Conservation (phyloP, 1,140 invertebrate genomes). For the Cydia splendana region DNA sequence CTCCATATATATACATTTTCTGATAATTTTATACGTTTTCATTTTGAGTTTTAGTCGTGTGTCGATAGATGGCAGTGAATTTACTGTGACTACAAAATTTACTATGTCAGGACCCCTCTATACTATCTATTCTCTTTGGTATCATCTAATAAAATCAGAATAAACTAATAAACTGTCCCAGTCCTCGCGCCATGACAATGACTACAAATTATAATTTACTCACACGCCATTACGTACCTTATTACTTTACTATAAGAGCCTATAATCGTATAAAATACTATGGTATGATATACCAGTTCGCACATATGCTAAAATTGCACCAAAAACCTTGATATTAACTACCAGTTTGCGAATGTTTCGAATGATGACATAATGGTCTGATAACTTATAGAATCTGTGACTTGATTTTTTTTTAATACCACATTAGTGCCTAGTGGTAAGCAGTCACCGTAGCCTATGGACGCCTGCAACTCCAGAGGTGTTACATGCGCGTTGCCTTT, state of each 20-base stretch:
- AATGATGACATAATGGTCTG: slow-evolving; percentile 30
- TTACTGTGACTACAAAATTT: no score
- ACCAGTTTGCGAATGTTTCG: slow-evolving; percentile 17
- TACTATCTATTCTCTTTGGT: no score
- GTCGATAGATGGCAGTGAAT: no score
- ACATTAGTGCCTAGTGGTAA: no score
- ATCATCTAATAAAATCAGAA: not conserved
- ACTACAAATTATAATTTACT: not conserved
- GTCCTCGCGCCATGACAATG: not conserved
- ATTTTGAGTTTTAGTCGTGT: no score
- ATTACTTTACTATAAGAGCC: not conserved
- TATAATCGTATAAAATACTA: not conserved
- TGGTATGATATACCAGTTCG: not conserved
- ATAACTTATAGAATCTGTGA: slow-evolving; percentile 10
- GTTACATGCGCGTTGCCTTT: no score
- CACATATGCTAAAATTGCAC: not conserved
- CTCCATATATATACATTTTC: no score
- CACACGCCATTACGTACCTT: not conserved
- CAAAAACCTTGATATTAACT: slow-evolving; percentile 23
- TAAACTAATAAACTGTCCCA: not conserved
- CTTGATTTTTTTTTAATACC: not conserved
- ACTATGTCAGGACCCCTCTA: no score
- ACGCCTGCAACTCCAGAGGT: no score
- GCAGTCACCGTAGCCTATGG: no score
- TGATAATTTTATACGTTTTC: no score